phyloP scores from a whole-genome alignment of 2,797 vertebrate species.

The Trichosurus vulpecula region DNA sequence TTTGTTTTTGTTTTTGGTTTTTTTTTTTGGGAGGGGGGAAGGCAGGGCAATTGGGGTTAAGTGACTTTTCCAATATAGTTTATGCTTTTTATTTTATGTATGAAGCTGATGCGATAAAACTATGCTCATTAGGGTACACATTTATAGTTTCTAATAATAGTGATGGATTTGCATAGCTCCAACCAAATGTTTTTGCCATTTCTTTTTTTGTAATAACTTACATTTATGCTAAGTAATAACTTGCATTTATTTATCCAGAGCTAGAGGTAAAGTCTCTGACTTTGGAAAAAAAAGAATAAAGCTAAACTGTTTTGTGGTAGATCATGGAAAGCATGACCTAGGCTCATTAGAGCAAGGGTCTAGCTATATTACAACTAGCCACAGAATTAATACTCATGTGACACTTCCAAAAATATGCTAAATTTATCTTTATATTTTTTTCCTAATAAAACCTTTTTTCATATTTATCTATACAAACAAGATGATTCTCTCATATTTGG shows the following conservation, averaged over 20 bases:
- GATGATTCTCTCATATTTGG: constrained; percentile 13
- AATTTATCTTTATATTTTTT: not conserved
- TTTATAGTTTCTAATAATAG: not conserved
- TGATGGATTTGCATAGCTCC: not conserved
- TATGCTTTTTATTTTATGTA: not conserved
- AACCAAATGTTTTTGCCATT: not conserved
- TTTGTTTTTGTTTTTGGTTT: too few relatives aligned
- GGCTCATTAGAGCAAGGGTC: not conserved
- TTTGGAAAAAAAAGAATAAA: not conserved
- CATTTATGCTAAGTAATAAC: not conserved
- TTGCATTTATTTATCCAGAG: not conserved
- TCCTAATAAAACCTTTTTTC: not conserved
- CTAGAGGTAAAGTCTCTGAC: not conserved
- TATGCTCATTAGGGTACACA: not conserved
- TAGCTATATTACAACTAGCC: not conserved
- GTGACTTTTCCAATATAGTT: too few relatives aligned
- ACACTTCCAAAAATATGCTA: not conserved
- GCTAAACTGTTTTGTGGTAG: not conserved
- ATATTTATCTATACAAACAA: not conserved
- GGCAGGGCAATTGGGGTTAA: too few relatives aligned
- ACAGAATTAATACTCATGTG: not conserved
- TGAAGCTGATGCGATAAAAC: not conserved
- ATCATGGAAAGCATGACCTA: not conserved
- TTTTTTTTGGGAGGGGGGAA: too few relatives aligned
- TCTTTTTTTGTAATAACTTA: not conserved